These are phyloP conservation scores for Colletes collaris DNA, from an alignment of 2,888 invertebrate species.

Conservation along the genomic window DNA sequence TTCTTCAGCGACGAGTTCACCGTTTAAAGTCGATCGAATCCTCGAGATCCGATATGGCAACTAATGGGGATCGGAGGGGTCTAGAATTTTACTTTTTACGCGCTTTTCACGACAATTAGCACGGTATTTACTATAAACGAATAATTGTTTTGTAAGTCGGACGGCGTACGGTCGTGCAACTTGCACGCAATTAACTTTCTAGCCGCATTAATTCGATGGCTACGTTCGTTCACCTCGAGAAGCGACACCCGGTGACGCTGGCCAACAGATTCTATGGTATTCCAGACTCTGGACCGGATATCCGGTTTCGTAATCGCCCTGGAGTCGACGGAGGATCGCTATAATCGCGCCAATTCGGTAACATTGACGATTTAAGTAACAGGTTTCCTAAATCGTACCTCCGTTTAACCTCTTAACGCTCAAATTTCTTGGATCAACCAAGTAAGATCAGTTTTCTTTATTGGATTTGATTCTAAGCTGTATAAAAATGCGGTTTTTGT, in stretches of 20 bases:
- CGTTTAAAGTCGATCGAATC: neutral
- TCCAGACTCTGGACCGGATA: constrained; percentile 6
- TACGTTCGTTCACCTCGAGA: constrained; percentile 50
- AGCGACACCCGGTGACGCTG: constrained; percentile 4
- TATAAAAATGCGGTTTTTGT: no score
- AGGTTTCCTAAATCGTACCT: no score
- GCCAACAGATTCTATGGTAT: constrained; percentile 12
- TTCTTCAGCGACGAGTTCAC: no score
- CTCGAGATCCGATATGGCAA: neutral
- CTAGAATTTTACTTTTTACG: neutral
- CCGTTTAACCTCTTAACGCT: no score
- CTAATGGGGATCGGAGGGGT: neutral
- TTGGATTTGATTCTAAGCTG: no score
- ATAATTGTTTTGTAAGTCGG: constrained; percentile 18
- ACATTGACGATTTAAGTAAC: no score
- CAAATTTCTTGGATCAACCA: no score
- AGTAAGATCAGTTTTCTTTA: no score
- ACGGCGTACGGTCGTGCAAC: constrained; percentile 4
- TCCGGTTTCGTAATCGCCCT: neutral
- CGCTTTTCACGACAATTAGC: neutral
- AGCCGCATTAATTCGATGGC: constrained; percentile 40
- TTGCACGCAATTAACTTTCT: constrained; percentile 52
- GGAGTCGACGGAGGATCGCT: no score
- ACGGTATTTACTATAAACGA: neutral
- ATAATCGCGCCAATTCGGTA: no score